These are phyloP conservation scores for Neodiprion virginianus DNA, from an alignment of 1,140 invertebrate genomes.

Conservation along the genomic window DNA sequence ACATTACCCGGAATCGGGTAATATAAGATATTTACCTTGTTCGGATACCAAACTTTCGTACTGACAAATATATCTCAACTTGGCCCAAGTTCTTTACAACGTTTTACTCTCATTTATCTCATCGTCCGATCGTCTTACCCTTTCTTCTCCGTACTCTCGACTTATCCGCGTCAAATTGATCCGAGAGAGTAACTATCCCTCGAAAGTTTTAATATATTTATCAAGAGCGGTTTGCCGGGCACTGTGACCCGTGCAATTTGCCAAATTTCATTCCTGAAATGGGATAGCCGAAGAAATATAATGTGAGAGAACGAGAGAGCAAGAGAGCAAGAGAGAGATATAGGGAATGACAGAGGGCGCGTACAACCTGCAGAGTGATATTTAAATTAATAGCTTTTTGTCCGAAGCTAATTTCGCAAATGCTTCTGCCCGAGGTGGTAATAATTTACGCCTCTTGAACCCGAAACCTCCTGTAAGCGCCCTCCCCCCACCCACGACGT, in stretches of 20 bases:
- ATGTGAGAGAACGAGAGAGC: no score
- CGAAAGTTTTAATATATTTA: no score
- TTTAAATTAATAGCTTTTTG: slow-evolving; percentile 6
- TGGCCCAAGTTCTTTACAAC: background rate
- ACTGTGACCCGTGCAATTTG: no score
- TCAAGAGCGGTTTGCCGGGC: no score
- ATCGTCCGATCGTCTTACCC: background rate
- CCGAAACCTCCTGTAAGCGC: background rate
- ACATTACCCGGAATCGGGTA: no score
- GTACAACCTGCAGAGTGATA: background rate
- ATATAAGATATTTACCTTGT: slow-evolving; percentile 9
- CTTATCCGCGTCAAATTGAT: no score
- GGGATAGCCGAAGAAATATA: no score
- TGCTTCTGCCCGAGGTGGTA: background rate
- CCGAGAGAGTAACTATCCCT: no score
- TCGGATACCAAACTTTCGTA: background rate
- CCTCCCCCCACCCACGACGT: no score
- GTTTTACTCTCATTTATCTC: background rate
- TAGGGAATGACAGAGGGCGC: no score
- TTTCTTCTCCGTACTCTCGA: background rate
- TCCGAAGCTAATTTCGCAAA: slow-evolving; percentile 7
- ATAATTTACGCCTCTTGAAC: slow-evolving; percentile 7
- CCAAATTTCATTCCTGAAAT: no score
- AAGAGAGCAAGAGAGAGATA: no score
- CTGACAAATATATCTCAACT: background rate